Evolutionary conservation across 92 coral and sea anemone genomes (phyloP), one percentile per base, ranked within the genome.

Genomic region (Phenganax subtilis): DNA sequence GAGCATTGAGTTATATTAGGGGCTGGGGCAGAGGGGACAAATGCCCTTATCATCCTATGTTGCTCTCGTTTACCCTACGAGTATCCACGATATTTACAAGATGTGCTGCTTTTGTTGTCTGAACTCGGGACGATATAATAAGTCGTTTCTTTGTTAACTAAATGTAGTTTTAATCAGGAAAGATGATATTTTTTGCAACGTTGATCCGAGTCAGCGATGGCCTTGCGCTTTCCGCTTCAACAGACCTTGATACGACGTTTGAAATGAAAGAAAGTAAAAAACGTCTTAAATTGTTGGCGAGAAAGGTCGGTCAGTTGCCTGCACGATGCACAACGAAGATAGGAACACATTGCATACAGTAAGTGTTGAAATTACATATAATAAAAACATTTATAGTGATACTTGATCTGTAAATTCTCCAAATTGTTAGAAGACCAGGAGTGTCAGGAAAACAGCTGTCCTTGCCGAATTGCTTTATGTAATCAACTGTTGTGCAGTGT

Each of bases 181-280:
- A 10, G 14, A 94, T 94, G 98, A 97, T 94, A 71, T 86, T 92
- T 72, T 94, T 89, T 57, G 96, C 98, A 9, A 94, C 92, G 91
- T 90, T 94, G 10, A 94, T 92, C 17, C 97, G 98, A 12, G 91
- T 94, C 54, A 79, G 86, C 72, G 98, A 94, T 84, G 98, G 98
- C 6, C 87, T 94, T 87, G 90, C 98, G 6, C 84, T 94, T 54
- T 90, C 98, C 14, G 98, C 98, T 0, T 92, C 98, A 30, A 94
- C 98, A 0, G 98, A 94, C 56, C 81, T 94, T 64, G 97, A 94
- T 61, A 88, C 92, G 89, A 97, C 92, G 59, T 94, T 94, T 85
- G 98, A 94, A 81, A 82, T 94, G 68, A 94, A 92, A 78, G 98
- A 94, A 56, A 92, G 97, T 81, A 94, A 94, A 80, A 90, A 86